Evolutionary conservation across 1,140 invertebrate species (phyloP).

Genomic region (Drosophila triauraria): DNA sequence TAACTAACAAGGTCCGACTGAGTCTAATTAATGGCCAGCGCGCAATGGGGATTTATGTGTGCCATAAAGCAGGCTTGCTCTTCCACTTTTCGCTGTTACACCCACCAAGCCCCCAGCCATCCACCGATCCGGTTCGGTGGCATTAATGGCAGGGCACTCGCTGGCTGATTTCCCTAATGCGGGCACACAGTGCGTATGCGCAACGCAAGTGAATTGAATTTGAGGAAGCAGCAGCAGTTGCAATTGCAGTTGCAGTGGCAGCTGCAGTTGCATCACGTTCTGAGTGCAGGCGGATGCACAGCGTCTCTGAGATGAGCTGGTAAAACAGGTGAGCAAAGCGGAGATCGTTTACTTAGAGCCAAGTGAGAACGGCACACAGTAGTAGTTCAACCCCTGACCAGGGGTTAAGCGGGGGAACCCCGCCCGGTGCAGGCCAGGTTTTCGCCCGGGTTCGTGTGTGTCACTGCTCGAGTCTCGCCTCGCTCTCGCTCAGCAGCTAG

Average conservation of each 20-base stretch:
- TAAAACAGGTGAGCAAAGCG: not conserved
- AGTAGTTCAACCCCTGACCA: slow-evolving; percentile 66
- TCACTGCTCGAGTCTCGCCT: slow-evolving; percentile 34
- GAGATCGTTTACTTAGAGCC: slow-evolving; percentile 55
- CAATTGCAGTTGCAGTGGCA: not conserved
- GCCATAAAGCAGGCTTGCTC: slow-evolving; percentile 39
- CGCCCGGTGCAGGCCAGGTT: slow-evolving; percentile 2
- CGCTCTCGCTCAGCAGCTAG: slow-evolving; percentile 42
- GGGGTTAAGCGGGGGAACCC: slow-evolving; percentile 12
- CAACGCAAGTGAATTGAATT: slow-evolving; percentile 31
- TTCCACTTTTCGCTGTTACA: slow-evolving; percentile 18
- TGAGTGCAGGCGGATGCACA: slow-evolving; percentile 11
- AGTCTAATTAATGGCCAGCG: slow-evolving; percentile 52
- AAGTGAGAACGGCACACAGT: slow-evolving; percentile 59
- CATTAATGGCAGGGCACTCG: slow-evolving; percentile 7
- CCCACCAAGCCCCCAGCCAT: not conserved
- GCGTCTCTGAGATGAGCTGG: not conserved
- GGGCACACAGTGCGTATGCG: slow-evolving; percentile 43
- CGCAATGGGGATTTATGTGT: slow-evolving; percentile 44
- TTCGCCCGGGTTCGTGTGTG: slow-evolving; percentile 19
- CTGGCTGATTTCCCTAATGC: slow-evolving; percentile 12
- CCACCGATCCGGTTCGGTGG: slow-evolving; percentile 18
- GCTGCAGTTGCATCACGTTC: slow-evolving; percentile 42
- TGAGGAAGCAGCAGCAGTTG: not conserved
- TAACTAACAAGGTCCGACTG: slow-evolving; percentile 59